phyloP scores from a whole-genome alignment of 2,797 vertebrate species.

The Danio jaintianensis region DNA sequence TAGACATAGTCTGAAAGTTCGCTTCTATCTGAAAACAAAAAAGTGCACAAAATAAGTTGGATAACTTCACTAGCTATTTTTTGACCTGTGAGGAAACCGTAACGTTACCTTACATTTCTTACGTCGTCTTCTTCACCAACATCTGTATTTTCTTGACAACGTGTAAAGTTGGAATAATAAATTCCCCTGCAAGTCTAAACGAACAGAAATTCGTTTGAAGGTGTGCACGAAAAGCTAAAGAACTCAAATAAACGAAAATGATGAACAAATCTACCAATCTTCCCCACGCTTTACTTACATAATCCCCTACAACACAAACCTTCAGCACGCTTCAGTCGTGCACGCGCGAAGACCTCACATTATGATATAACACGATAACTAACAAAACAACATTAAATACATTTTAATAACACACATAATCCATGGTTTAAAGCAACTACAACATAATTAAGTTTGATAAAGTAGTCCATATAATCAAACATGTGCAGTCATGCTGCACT shows the following conservation, averaged over 20 bases:
- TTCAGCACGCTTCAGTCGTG: constrained; percentile 3
- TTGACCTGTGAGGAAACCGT: not conserved
- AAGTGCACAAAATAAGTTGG: not conserved
- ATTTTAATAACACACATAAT: not conserved
- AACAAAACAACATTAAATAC: not conserved
- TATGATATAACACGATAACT: not conserved
- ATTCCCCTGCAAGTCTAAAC: not conserved
- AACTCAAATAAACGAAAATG: not conserved
- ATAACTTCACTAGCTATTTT: not conserved
- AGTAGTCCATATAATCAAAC: constrained; percentile 22
- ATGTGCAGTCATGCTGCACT: constrained; percentile 61
- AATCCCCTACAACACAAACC: not conserved
- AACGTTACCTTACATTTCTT: not conserved
- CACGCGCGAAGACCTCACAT: not conserved
- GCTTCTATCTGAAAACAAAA: not conserved
- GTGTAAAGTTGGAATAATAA: not conserved
- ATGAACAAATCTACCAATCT: not conserved
- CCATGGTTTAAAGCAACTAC: constrained; percentile 1
- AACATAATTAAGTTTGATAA: constrained; percentile 2
- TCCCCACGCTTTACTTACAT: not conserved
- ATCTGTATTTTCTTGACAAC: constrained; percentile 25
- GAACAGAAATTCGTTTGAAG: not conserved
- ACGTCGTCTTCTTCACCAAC: not conserved
- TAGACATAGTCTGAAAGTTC: not conserved
- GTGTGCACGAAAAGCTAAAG: not conserved